Evolutionary conservation across 2,113 vertebrate species (phyloP), one percentile per base, ranked within the genome.

Genomic region (Zonotrichia leucophrys): DNA sequence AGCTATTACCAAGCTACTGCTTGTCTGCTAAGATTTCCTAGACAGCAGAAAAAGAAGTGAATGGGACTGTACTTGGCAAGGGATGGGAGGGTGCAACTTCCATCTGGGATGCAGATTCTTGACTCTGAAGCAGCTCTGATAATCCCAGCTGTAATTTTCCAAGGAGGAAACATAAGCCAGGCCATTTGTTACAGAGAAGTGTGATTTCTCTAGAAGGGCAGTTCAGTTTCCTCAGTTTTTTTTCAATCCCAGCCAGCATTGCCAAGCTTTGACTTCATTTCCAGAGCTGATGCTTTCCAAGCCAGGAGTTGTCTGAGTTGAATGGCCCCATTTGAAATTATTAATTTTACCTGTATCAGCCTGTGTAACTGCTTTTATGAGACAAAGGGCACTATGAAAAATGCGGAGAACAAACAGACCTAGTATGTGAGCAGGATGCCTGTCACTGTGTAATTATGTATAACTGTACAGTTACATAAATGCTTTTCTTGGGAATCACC

Each of bases 401-500:
- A 35, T 0, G 2, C 35, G 69, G 21, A 27, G 88, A 77, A 87
- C 41, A 75, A 83, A 42, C 6, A 41, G 30, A 79, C 22, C 14
- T 75, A 27, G 24, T 16, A 12, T 28, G 15, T 88, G 70, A 68
- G 83, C 42, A 94, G 89, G 58, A 56, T 33, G 70, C 8, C 9
- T 86, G 59, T 85, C 83, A 35, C 56, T 84, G 37, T 88, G 3
- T 87, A 53, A 90, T 95, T 83, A 82, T 70, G 52, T 53, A 58
- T 94, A 94, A 70, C 92, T 95, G 69, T 63, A 80, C 91, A 80
- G 93, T 95, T 96, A 89, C 90, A 64, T 89, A 86, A 96, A 82
- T 82, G 87, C 72, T 97, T 89, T 97, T 94, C 56, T 87, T 79
- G 62, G 95, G 92, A 96, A 88, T 93, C 92, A 95, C 94, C 73